phyloP scores from a whole-genome alignment of 2,797 vertebrate genomes.

The Coilia nasus region DNA sequence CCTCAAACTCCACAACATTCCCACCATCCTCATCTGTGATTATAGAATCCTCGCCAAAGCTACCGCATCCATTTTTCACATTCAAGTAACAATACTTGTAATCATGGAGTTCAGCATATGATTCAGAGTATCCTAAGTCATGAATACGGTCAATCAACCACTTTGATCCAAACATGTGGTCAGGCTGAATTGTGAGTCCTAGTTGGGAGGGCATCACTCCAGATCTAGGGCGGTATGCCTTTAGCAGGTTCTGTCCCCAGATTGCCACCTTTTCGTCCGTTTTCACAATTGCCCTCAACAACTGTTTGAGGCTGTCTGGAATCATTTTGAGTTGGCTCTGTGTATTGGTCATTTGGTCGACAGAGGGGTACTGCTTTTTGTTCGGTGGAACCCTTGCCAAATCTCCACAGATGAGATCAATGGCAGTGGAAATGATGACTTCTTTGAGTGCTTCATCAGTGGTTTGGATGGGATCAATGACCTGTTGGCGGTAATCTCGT shows the following conservation, averaged over 20 bases:
- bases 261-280: slow-evolving; percentile 22
- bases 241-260: slow-evolving; percentile 22
- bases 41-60: background rate
- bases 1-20: background rate
- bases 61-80: background rate
- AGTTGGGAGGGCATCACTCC: slow-evolving; percentile 29
- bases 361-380: slow-evolving; percentile 21
- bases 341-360: slow-evolving; percentile 25
- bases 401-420: slow-evolving; percentile 6
- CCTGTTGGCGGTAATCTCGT: background rate
- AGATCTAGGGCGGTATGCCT: slow-evolving; percentile 22
- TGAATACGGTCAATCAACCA: slow-evolving; percentile 22
- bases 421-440: slow-evolving; percentile 19
- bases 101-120: slow-evolving; percentile 12
- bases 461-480: slow-evolving; percentile 1
- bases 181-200: slow-evolving; percentile 20
- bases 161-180: slow-evolving; percentile 31
- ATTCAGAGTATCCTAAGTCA: slow-evolving; percentile 24
- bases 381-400: slow-evolving; percentile 24
- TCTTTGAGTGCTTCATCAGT: background rate
- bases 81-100: slow-evolving; percentile 23
- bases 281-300: slow-evolving; percentile 30
- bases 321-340: slow-evolving; percentile 19
- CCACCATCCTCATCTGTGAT: background rate
- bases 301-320: slow-evolving; percentile 23